These are phyloP conservation scores for Gallirallus australis DNA, from an alignment of 2,797 vertebrate genomes.

Conservation along the genomic window DNA sequence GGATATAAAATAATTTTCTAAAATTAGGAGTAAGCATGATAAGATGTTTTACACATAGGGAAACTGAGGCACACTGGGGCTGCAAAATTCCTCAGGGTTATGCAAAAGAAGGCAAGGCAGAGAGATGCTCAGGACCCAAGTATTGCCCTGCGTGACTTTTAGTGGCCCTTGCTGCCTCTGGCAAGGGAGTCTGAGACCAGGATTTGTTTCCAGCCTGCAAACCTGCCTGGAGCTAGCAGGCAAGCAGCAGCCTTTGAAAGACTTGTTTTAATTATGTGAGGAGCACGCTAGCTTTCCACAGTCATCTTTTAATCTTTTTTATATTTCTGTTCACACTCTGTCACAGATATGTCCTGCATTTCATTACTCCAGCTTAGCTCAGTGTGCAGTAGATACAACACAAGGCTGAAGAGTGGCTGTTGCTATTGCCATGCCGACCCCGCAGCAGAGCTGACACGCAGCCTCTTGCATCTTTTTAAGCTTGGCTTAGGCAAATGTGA, in stretches of 20 bases:
- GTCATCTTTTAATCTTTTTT: conserved; percentile 42
- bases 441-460: not conserved
- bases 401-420: not conserved
- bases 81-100: not conserved
- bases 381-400: not conserved
- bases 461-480: not conserved
- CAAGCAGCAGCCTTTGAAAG: conserved; percentile 37
- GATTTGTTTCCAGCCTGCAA: not conserved
- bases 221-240: not conserved
- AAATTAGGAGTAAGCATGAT: not conserved
- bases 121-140: not conserved
- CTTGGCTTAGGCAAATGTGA: not conserved
- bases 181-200: not conserved
- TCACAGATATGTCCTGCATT: conserved; percentile 4
- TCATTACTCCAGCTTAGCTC: not conserved
- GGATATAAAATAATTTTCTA: not conserved
- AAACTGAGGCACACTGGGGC: not conserved
- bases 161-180: not conserved
- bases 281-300: conserved; percentile 65
- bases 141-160: fast-evolving
- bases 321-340: conserved; percentile 58
- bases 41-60: not conserved
- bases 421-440: fast-evolving
- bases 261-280: conserved; percentile 61
- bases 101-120: not conserved